These are phyloP conservation scores for Pangasianodon hypophthalmus DNA, from an alignment of 2,113 vertebrate genomes.

Conservation along the genomic window DNA sequence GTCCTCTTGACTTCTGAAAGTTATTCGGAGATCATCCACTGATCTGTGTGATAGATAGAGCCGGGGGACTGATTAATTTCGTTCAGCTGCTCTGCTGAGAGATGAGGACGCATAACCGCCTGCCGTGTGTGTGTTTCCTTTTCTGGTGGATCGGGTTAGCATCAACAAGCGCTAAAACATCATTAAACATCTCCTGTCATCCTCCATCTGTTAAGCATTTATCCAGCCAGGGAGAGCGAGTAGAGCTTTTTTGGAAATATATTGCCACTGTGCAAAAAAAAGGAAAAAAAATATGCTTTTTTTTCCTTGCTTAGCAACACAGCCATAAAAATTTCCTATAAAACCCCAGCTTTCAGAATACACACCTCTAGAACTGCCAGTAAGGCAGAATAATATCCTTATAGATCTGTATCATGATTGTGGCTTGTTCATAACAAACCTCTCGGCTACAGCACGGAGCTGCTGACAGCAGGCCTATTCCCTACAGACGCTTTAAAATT, in stretches of 20 bases:
- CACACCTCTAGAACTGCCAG: slow-evolving; percentile 25
- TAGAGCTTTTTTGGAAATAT: slow-evolving; percentile 42
- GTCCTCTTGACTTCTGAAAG: slow-evolving; percentile 56
- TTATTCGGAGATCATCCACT: slow-evolving; percentile 51
- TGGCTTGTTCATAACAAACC: slow-evolving; percentile 54
- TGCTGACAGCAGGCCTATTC: slow-evolving; percentile 44
- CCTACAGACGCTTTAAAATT: slow-evolving; percentile 59
- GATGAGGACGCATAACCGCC: slow-evolving; percentile 67
- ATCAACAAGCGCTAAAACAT: slow-evolving; percentile 68
- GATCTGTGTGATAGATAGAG: slow-evolving; percentile 45
- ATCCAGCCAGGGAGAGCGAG: slow-evolving; percentile 52
- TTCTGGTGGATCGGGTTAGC: slow-evolving; percentile 69
- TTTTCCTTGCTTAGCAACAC: slow-evolving; percentile 13
- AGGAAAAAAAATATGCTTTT: background rate
- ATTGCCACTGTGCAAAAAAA: slow-evolving; percentile 25
- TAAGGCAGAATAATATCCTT: slow-evolving; percentile 52
- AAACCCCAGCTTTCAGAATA: slow-evolving; percentile 1
- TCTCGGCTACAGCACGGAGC: slow-evolving; percentile 34
- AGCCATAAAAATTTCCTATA: slow-evolving; percentile 10
- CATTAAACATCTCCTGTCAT: slow-evolving; percentile 75
- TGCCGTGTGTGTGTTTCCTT: slow-evolving; percentile 67
- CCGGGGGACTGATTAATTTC: slow-evolving; percentile 64
- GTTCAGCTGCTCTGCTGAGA: slow-evolving; percentile 58
- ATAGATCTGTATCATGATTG: slow-evolving; percentile 64
- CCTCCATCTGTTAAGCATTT: slow-evolving; percentile 74